Conservation (phyloP, 2,888 invertebrate genomes). For the Acleris literana region DNA sequence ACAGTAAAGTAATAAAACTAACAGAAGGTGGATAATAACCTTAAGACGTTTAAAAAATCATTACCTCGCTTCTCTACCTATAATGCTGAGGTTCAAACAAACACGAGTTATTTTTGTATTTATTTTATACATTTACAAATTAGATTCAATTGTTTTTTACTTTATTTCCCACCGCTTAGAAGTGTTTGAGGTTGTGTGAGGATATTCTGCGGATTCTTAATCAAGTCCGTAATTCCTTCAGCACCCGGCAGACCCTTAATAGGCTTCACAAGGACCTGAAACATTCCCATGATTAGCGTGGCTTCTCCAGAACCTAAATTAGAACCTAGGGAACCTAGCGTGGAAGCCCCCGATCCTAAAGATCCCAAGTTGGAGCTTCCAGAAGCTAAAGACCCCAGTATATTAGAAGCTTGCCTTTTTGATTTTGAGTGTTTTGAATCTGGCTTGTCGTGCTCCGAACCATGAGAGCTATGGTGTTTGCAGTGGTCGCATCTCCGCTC, state of each 20-base stretch:
- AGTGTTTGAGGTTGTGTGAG: constrained; percentile 21
- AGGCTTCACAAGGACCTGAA: constrained; percentile 58
- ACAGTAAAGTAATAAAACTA: too few species aligned
- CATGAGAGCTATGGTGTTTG: neutral
- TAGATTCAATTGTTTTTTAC: neutral
- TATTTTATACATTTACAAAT: neutral
- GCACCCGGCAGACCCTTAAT: constrained; percentile 40
- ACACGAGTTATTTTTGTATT: neutral
- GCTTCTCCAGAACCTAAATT: constrained; percentile 21
- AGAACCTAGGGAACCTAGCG: constrained; percentile 34
- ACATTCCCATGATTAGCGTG: constrained; percentile 56
- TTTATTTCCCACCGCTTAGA: constrained; percentile 22
- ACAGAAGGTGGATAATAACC: too few species aligned
- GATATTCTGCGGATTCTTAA: constrained; percentile 30
- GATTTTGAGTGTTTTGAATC: neutral
- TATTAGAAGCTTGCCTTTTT: constrained; percentile 16
- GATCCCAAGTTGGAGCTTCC: constrained; percentile 16
- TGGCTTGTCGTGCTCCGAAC: too few species aligned
- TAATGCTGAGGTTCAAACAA: too few species aligned
- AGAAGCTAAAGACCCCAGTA: constrained; percentile 11
- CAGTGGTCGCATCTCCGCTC: constrained; percentile 4
- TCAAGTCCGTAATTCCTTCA: constrained; percentile 5
- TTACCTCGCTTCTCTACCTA: neutral
- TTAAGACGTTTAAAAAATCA: neutral
- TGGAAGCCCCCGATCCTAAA: constrained; percentile 21